Evolutionary conservation across 1,140 invertebrate genomes (phyloP).

Genomic region (Sminthurides bifidus): DNA sequence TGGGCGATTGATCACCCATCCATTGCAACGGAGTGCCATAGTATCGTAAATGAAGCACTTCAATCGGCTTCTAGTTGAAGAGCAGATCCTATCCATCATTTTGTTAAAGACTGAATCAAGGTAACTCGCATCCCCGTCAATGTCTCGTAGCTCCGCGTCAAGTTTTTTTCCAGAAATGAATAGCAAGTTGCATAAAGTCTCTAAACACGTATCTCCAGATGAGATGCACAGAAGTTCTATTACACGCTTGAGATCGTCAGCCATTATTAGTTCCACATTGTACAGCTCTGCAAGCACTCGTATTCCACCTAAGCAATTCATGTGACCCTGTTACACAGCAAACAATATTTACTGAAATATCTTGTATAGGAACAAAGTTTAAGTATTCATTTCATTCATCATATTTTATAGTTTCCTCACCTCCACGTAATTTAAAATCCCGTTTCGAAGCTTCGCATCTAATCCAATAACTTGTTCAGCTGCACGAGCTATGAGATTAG

Average conservation of each 20-base stretch:
- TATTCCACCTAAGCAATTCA: constrained; percentile 7
- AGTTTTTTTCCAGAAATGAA: constrained; percentile 13
- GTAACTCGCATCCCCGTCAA: background rate
- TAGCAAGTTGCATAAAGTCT: constrained; percentile 17
- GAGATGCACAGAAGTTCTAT: constrained; percentile 1
- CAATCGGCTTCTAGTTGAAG: background rate
- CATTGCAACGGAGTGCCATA: constrained; percentile 67
- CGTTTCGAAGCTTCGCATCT: constrained; percentile 3
- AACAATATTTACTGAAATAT: background rate
- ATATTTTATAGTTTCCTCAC: constrained; percentile 1
- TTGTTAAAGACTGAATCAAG: constrained; percentile 4
- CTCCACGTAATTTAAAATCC: background rate
- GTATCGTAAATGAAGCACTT: constrained; percentile 48
- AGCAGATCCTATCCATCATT: constrained; percentile 1
- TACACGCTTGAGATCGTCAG: background rate
- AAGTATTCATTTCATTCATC: background rate
- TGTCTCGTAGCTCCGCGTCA: constrained; percentile 9
- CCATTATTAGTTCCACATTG: constrained; percentile 8
- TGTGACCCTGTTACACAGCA: constrained; percentile 3
- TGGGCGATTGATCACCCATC: constrained; percentile 67
- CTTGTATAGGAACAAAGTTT: background rate
- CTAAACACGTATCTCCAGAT: constrained; percentile 2
- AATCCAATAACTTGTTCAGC: constrained; percentile 2
- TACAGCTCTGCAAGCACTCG: constrained; percentile 16
- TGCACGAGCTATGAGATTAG: constrained; percentile 7